Conservation (phyloP, 30 jellyfish, hydroid and myxozoan species). For the Pelagia noctiluca region DNA sequence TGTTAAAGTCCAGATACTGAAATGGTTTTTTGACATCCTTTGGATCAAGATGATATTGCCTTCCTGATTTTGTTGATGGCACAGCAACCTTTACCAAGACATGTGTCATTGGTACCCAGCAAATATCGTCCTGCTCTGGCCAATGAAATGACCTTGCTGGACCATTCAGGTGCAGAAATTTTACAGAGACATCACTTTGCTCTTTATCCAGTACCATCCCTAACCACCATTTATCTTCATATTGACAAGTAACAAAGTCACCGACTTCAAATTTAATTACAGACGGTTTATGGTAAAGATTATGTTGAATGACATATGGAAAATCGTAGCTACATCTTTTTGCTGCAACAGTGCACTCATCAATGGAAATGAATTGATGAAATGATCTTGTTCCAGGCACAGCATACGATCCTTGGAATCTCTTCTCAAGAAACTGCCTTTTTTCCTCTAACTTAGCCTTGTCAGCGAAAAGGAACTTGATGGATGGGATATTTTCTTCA, state of each 20-base stretch:
- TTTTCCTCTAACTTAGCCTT: background rate
- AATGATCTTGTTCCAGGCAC: conserved; percentile 66
- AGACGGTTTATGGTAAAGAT: conserved; percentile 9
- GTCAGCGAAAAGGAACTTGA: conserved; percentile 5
- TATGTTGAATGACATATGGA: conserved; percentile 38
- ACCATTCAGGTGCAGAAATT: conserved; percentile 55
- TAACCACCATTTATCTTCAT: conserved; percentile 39
- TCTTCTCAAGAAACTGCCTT: conserved; percentile 17
- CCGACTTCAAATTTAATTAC: conserved; percentile 6
- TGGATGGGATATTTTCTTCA: background rate
- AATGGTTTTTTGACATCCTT: background rate
- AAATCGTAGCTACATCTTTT: conserved; percentile 55
- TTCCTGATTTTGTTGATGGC: conserved; percentile 14
- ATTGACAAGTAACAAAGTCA: background rate
- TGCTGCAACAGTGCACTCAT: conserved; percentile 47
- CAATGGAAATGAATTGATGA: conserved; percentile 40
- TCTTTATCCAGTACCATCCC: conserved; percentile 32
- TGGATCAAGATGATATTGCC: conserved; percentile 1
- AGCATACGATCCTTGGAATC: conserved; percentile 34
- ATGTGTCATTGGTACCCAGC: conserved; percentile 19
- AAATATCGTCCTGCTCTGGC: conserved; percentile 6
- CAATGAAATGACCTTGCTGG: conserved; percentile 37
- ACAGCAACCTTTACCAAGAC: background rate
- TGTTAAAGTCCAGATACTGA: background rate
- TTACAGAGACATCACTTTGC: conserved; percentile 38